Evolutionary conservation across 2,888 invertebrate genomes (phyloP).

Genomic region (Venusia cambrica): DNA sequence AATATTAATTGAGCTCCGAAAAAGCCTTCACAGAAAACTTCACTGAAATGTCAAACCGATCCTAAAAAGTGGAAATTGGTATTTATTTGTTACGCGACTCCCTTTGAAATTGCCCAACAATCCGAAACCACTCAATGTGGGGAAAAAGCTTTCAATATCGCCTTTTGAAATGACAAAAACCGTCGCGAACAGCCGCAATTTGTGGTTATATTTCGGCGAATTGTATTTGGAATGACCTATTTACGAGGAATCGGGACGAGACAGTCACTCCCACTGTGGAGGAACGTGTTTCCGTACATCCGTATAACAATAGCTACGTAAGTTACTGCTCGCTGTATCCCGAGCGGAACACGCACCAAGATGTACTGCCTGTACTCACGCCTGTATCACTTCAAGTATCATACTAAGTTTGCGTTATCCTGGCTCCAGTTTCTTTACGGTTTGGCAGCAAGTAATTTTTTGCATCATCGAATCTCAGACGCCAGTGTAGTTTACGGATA

Average conservation of each 20-base stretch:
- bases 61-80: constrained; percentile 9
- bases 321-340: constrained; percentile 17
- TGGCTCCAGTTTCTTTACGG: no score
- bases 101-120: constrained; percentile 20
- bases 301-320: constrained; percentile 24
- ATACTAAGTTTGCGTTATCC: background rate
- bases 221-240: constrained; percentile 27
- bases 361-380: constrained; percentile 2
- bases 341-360: constrained; percentile 11
- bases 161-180: constrained; percentile 20
- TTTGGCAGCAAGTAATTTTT: no score
- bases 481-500: no score
- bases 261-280: constrained; percentile 22
- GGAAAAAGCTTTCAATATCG: constrained; percentile 27
- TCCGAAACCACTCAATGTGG: constrained; percentile 17
- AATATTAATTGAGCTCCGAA: no score
- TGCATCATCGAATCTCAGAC: no score
- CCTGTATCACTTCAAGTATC: background rate
- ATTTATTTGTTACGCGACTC: constrained; percentile 12
- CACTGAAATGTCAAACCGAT: constrained; percentile 9
- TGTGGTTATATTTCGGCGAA: constrained; percentile 25
- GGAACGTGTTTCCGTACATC: constrained; percentile 21
- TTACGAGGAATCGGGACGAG: constrained; percentile 27
- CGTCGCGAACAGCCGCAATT: constrained; percentile 21
- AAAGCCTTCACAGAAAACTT: constrained; percentile 1